These are phyloP conservation scores for Cremastinae sp. DNA, from an alignment of 2,888 invertebrate genomes.

Conservation along the genomic window DNA sequence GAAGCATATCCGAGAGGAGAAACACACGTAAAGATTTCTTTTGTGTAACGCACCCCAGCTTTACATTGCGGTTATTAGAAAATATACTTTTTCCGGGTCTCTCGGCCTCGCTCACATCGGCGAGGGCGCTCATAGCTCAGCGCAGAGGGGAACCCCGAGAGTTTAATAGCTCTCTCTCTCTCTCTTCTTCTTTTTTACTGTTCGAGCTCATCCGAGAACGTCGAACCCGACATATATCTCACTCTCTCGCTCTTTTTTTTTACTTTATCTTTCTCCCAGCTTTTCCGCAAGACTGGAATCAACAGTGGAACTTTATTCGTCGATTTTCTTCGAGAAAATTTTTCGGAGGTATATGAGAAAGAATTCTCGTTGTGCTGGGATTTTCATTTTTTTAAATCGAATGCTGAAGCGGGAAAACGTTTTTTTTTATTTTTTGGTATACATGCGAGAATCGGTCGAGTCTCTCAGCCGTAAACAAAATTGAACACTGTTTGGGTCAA, in stretches of 20 bases:
- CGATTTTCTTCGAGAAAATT: background rate
- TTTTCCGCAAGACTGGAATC: constrained; percentile 36
- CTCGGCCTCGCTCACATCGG: constrained; percentile 35
- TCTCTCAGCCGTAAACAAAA: constrained; percentile 30
- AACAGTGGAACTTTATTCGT: constrained; percentile 30
- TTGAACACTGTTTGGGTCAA: constrained; percentile 37
- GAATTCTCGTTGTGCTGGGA: background rate
- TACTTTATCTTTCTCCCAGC: constrained; percentile 49
- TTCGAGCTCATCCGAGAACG: constrained; percentile 15
- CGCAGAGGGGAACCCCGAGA: constrained; percentile 51
- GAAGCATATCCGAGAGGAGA: constrained; percentile 42
- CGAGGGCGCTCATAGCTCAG: constrained; percentile 56
- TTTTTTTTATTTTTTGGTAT: background rate
- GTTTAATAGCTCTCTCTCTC: constrained; percentile 54
- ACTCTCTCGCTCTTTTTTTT: constrained; percentile 23
- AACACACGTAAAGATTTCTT: constrained; percentile 75
- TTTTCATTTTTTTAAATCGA: too few relatives aligned
- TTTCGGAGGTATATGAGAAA: constrained; percentile 26
- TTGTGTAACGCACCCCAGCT: constrained; percentile 78
- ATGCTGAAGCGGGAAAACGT: background rate
- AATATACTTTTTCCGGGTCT: constrained; percentile 72
- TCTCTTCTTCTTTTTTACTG: background rate
- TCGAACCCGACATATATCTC: constrained; percentile 22
- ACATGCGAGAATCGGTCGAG: constrained; percentile 27
- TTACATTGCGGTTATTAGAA: constrained; percentile 80